Base-by-base conservation (phyloP, 2,888 invertebrate species). In the Amphipyra tragopoginis region DNA sequence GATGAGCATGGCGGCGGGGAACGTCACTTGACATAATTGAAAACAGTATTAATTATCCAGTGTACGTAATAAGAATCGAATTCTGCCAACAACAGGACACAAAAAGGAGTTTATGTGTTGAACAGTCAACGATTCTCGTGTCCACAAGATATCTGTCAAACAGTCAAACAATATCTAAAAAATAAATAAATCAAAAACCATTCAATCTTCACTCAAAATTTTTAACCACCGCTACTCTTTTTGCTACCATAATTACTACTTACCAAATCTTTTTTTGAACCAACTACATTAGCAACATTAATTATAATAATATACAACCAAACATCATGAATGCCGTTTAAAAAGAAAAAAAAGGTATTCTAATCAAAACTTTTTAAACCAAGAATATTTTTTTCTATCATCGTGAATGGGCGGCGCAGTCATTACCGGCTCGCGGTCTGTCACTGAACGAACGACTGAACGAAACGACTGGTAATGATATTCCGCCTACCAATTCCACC, bases 401-500 rank as follows among this genome's bases (percentile, higher is more conserved):
- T 77, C 42, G 42, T 11, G 75, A 81, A 82, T 89, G 91, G 90
- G 91, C 89, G 89, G 86, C 66, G 81, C 83, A 79, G 77, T 86
- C 85, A 87, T 90, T 88, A 88, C 78, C 40, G 69, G 68, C 77
- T 80, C 78, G 82, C 79, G 77, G 81, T 86, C 89, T 93, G 93
- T 92, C 92, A 91, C 88, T 91, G 53, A 47, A 29, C 29, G 29
- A 68, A 68, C 92, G 92, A 90, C 87, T 91, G 63, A 34, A 49
- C 42, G 75, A 69, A 69, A 67, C 56, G 75, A 44, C 38, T 26
- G 80, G 85, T 93, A 93, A 93, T 93, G 86, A 87, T 92, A 93
- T 93, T 90, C 93, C 93, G 92, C 93, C 93, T 87, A 93, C 92
- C 89, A 87, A 92, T 92, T 93, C 91, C 86, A 90, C 90, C 90